Base-by-base conservation (phyloP, 2,113 vertebrate genomes). In the Pongo pygmaeus region DNA sequence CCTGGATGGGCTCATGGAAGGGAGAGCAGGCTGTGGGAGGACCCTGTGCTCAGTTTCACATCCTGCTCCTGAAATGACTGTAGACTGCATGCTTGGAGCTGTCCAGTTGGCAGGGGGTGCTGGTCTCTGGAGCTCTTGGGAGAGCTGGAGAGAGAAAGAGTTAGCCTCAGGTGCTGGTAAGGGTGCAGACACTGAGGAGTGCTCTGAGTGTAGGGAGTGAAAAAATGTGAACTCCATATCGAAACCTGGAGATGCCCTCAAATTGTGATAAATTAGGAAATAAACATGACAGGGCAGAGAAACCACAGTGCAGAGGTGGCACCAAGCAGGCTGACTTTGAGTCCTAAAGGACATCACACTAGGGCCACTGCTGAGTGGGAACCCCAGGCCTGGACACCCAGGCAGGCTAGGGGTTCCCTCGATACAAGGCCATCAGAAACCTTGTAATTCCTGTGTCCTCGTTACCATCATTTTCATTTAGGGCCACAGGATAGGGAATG, bases 381-480 rank as follows among this genome's bases (percentile, higher is more conserved):
- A 30, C 32, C 25, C 4, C 6, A 3, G 23, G n/a, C 35, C 40
- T 32, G 9, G 18, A 25, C 38, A 38, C 14, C 13, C 30, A 79
- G 40, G 2, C 16, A 14, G n/a, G 20, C 7, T 35, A 59, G 32
- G 25, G 16, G 50, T 23, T 84, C 78, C 27, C 10, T 52, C 64
- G 43, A 16, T 18, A 48, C 35, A 50, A 27, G 43, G 50, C 55
- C 13, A 22, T 12, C 6, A 84, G 78, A 43, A 84, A 81, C 1
- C 0, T 10, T 43, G 57, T 32, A 50, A 25, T 32, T 35, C 35
- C 20, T 14, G 32, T 52, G 4, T 64, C 46, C 16, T 43, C 16
- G 0, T 11, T 6, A 40, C 5, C 6, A 4, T 40, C 13, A 0
- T 59, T 75, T 67, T 35, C 23, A 8, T 30, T 20, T 35, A 1